Evolutionary conservation across 1,140 invertebrate species (phyloP), one percentile per base, ranked within the genome.

Genomic region (Potamilus streckersoni): DNA sequence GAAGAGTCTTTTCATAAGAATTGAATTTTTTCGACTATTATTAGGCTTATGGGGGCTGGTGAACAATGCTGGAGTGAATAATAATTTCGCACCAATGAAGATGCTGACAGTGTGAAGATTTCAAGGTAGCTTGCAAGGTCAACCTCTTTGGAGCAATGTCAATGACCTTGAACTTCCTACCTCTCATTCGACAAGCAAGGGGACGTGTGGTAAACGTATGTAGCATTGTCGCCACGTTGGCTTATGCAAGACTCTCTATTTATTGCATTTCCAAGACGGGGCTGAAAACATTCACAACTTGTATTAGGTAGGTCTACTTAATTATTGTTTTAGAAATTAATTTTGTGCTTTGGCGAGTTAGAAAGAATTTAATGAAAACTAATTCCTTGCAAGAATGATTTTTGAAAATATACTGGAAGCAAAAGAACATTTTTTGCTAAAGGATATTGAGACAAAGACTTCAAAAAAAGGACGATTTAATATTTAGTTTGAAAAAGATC

Each of bases 161-260:
- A n/a, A 80, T 84, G 1, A 84, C 80, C 14, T 63, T 65, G 16
- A 61, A 38, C 4, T 86, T 85, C 73, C 74, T 86, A 14, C 83
- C 85, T 11, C 72, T 86, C 6, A 27, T 86, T 6, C 74, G 80
- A 2, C 76, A 79, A 59, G 79, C 55, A n/a, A 61, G 66, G 61
- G 85, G 85, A 20, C 74, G 85, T 14, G 69, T 86, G 16, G 79
- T 86, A 19, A 86, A 84, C 74, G 82, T 77, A 12, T 64, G 78
- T n/a, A 85, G 85, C 63, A 69, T 80, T 11, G 20, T 79, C 13
- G 84, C 74, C 1, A 56, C 56, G 14, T 71, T 56, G 27, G 74
- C 60, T 12, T 70, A 70, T 49, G 69, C 74, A 2, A 69, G 69
- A 11, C 71, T 76, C 12, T 20, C 74, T n/a, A 76, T 57, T 59